Conservation (phyloP, 1,140 invertebrate genomes). For the Eciton burchellii region DNA sequence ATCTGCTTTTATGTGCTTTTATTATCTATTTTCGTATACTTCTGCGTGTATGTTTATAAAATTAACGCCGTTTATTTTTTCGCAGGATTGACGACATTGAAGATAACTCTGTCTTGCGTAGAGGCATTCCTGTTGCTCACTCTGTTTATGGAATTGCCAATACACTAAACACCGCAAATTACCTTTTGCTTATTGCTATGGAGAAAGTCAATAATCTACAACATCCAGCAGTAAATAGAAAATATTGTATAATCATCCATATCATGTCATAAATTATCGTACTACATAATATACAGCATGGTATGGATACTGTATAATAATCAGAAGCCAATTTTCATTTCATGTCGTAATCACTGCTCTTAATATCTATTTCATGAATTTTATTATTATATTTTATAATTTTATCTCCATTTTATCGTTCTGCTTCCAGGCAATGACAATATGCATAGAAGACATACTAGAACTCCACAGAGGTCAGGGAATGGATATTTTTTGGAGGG, state of each 20-base stretch:
- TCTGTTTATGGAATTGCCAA: conserved; percentile 97
- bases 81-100: conserved; percentile 98
- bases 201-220: conserved; percentile 93
- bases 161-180: conserved; percentile 98
- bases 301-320: not conserved
- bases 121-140: conserved; percentile 98
- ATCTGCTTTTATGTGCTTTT: too few species aligned
- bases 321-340: too few species aligned
- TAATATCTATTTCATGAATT: too few species aligned
- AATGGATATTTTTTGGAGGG: conserved; percentile 99
- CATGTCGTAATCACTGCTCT: too few species aligned
- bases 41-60: too few species aligned
- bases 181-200: conserved; percentile 95
- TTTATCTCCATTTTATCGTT: conserved; percentile 60
- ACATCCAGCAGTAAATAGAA: conserved; percentile 90
- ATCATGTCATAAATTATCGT: not conserved
- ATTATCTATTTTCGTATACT: too few species aligned
- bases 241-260: not conserved
- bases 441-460: conserved; percentile 95
- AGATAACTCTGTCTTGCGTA: conserved; percentile 96
- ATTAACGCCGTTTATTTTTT: conserved; percentile 48
- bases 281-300: too few species aligned
- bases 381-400: not conserved
- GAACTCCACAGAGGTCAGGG: conserved; percentile 98
- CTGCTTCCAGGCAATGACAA: conserved; percentile 89